phyloP scores from a whole-genome alignment of 2,113 vertebrate genomes.

The Eptesicus fuscus region DNA sequence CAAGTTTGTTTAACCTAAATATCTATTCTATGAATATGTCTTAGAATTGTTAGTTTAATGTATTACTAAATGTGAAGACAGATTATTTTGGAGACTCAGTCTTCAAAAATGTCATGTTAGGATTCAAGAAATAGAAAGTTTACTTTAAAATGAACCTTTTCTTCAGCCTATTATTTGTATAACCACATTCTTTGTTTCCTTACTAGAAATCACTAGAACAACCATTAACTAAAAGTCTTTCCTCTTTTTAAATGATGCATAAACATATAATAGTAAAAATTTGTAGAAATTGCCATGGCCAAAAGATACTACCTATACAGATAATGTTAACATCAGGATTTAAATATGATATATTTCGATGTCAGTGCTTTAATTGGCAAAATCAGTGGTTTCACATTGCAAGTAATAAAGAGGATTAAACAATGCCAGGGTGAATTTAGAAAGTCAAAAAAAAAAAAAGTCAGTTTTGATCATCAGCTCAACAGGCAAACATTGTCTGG shows the following conservation, averaged over 20 bases:
- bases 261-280: background rate
- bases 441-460: background rate
- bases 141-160: background rate
- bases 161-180: background rate
- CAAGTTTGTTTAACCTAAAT: background rate
- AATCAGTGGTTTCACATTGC: background rate
- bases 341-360: background rate
- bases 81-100: background rate
- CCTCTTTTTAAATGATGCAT: background rate
- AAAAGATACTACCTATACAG: background rate
- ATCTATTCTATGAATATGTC: background rate
- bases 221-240: background rate
- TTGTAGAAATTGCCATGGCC: background rate
- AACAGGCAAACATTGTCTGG: background rate
- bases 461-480: background rate
- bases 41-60: background rate
- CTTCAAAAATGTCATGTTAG: background rate
- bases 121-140: background rate
- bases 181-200: background rate
- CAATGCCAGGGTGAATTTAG: background rate
- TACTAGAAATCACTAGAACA: background rate
- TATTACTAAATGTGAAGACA: background rate
- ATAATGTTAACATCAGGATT: background rate
- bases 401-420: background rate
- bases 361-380: background rate